phyloP scores from a whole-genome alignment of 2,797 vertebrate genomes.

The Telmatherina bonti region DNA sequence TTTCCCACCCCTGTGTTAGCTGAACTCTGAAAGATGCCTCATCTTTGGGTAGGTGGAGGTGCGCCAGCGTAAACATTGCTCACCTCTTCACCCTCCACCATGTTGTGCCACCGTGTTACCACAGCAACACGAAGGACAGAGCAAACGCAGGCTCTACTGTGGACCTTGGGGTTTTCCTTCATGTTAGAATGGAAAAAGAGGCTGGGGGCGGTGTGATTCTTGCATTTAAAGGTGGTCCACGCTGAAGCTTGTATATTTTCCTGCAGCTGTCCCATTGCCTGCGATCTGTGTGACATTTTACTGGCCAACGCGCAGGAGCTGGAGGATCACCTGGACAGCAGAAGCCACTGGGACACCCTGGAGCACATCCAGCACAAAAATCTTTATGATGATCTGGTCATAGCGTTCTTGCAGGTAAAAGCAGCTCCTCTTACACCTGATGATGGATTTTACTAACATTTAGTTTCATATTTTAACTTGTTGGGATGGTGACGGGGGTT shows the following conservation, averaged over 20 bases:
- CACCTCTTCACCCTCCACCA: not conserved
- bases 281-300: conserved; percentile 74
- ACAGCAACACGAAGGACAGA: not conserved
- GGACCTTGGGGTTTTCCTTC: not conserved
- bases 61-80: not conserved
- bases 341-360: conserved; percentile 73
- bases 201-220: not conserved
- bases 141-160: not conserved
- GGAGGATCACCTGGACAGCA: conserved; percentile 73
- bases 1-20: too few species aligned
- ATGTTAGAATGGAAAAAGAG: not conserved
- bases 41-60: too few species aligned
- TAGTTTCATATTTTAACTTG: too few species aligned
- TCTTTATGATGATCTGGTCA: conserved; percentile 68
- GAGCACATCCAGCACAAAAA: conserved; percentile 75
- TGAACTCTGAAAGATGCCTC: too few species aligned
- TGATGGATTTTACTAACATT: not conserved
- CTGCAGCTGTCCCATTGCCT: conserved; percentile 60
- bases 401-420: conserved; percentile 77
- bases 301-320: conserved; percentile 64
- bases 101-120: not conserved
- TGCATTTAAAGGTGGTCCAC: not conserved
- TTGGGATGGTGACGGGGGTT: not conserved
- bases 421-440: not conserved
- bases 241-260: not conserved